These are phyloP conservation scores for Aphaenogaster floridana DNA, from an alignment of 1,140 invertebrate genomes.

Conservation along the genomic window DNA sequence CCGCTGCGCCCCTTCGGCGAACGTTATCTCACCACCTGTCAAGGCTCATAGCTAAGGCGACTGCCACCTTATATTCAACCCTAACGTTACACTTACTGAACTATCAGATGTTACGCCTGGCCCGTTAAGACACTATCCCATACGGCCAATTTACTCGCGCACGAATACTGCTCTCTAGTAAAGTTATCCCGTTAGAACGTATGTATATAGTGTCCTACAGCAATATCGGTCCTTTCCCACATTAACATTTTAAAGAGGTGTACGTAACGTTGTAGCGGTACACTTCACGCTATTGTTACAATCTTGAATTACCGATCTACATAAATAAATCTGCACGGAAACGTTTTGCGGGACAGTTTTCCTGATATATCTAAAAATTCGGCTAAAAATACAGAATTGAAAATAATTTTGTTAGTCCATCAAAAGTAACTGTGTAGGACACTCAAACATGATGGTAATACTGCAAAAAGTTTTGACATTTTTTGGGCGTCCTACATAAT, in stretches of 20 bases:
- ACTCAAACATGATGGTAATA: too few relatives aligned
- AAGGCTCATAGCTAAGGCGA: constrained; percentile 70
- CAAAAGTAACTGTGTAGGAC: too few relatives aligned
- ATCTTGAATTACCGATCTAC: not conserved
- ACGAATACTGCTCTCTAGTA: constrained; percentile 30
- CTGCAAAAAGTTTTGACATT: too few relatives aligned
- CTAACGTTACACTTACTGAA: constrained; percentile 77
- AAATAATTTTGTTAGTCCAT: too few relatives aligned
- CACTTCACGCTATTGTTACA: not conserved
- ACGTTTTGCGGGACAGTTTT: too few relatives aligned
- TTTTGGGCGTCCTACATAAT: too few relatives aligned
- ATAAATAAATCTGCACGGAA: not conserved
- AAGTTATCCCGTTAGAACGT: constrained; percentile 25
- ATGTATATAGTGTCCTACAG: not conserved
- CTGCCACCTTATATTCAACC: constrained; percentile 74
- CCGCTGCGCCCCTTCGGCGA: constrained; percentile 61
- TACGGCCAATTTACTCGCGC: constrained; percentile 61
- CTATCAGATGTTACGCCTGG: constrained; percentile 77
- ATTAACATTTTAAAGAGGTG: constrained; percentile 28
- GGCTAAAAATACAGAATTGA: too few relatives aligned
- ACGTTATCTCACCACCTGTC: constrained; percentile 78
- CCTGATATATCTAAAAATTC: too few relatives aligned
- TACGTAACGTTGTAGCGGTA: not conserved
- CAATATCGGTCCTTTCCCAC: not conserved
- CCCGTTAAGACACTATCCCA: constrained; percentile 68